A percentile compares a stretch with the other conserved stretches of the same genome.
Evolutionary conservation across 1,140 invertebrate species (phyloP).

Genomic region (Diploscapter pachys): DNA sequence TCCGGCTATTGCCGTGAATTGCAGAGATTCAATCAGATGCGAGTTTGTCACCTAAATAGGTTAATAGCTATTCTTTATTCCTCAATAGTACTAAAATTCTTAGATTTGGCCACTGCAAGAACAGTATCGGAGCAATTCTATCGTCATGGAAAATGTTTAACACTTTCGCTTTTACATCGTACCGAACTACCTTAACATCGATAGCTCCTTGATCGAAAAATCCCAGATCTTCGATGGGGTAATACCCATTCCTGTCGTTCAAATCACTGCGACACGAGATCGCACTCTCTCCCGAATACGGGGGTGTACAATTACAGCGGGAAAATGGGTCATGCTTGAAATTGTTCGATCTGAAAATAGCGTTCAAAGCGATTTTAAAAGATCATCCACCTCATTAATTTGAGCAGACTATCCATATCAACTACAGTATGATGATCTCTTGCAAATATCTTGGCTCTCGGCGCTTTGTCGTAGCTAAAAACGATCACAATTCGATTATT

Average conservation of each 20-base stretch:
- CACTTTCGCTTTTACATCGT: no score
- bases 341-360: constrained; percentile 22
- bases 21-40: constrained; percentile 58
- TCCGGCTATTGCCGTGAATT: constrained; percentile 66
- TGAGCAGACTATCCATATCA: constrained; percentile 66
- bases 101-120: no score
- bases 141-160: no score
- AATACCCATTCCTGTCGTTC: constrained; percentile 69
- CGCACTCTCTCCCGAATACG: constrained; percentile 72
- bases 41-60: constrained; percentile 59
- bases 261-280: constrained; percentile 71
- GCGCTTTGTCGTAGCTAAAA: constrained; percentile 65
- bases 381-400: constrained; percentile 64
- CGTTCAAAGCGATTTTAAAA: not conserved
- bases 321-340: constrained; percentile 68
- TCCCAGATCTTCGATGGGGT: constrained; percentile 63
- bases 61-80: constrained; percentile 1
- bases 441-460: constrained; percentile 67
- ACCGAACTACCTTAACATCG: constrained; percentile 46
- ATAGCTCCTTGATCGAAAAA: constrained; percentile 9
- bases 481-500: not conserved
- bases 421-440: constrained; percentile 64
- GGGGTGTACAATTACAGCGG: constrained; percentile 70
- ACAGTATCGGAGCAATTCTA: no score
- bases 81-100: constrained; percentile 35